These are phyloP conservation scores for Pelvicachromis taeniatus DNA, from an alignment of 2,113 vertebrate species.

Conservation along the genomic window DNA sequence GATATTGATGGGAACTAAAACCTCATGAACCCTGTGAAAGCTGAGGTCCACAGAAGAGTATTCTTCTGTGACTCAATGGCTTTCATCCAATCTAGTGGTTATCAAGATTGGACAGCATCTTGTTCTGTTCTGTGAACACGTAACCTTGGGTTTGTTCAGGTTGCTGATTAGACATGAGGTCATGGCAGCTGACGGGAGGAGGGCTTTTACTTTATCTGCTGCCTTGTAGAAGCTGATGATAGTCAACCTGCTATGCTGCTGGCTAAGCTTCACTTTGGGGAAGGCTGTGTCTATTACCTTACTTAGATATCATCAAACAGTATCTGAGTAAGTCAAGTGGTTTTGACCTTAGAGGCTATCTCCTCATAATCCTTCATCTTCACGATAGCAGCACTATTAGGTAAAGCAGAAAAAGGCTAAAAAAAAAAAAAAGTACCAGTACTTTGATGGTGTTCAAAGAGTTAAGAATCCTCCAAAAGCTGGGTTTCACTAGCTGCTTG, in stretches of 20 bases:
- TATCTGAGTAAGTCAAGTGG: conserved; percentile 9
- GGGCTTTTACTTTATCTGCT: conserved; percentile 5
- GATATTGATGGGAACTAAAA: conserved; percentile 30
- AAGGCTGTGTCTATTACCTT: conserved; percentile 1
- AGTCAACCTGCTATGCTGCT: background rate
- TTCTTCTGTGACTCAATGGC: background rate
- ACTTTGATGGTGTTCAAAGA: background rate
- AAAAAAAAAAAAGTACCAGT: background rate
- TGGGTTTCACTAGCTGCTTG: background rate
- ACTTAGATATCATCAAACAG: background rate
- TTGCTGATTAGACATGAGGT: conserved; percentile 32
- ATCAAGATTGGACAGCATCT: conserved; percentile 20
- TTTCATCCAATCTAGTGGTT: conserved; percentile 32
- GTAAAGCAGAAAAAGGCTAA: background rate
- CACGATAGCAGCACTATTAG: background rate
- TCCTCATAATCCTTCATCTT: conserved; percentile 25
- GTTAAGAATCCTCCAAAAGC: background rate
- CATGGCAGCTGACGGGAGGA: background rate
- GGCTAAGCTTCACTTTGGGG: background rate
- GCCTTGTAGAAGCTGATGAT: background rate
- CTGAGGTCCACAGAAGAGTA: background rate
- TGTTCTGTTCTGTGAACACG: background rate
- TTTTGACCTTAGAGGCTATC: conserved; percentile 21
- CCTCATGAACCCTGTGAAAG: conserved; percentile 13
- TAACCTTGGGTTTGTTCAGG: conserved; percentile 19